Evolutionary conservation across 53 echinoderm and acorn worm genomes (phyloP).

Genomic region (Apostichopus leukothele): DNA sequence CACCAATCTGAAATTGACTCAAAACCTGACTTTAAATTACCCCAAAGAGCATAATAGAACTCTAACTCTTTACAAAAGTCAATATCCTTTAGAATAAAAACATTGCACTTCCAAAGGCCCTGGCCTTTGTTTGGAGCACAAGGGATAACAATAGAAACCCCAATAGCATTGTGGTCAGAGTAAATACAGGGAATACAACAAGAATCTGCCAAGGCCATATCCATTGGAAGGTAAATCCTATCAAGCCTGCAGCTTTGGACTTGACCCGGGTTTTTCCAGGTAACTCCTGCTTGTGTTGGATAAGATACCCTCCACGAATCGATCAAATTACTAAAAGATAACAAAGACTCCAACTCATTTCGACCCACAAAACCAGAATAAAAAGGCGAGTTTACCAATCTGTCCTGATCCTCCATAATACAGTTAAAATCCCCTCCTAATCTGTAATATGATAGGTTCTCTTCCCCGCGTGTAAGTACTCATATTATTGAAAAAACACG

Average conservation of each 20-base stretch:
- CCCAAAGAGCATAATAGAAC: slow-evolving; percentile 43
- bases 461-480: neutral
- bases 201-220: neutral
- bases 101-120: slow-evolving; percentile 64
- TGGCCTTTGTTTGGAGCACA: neutral
- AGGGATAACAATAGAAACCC: neutral
- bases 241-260: neutral
- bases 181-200: neutral
- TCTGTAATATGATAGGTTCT: neutral
- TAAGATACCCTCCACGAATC: neutral
- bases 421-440: slow-evolving; percentile 33
- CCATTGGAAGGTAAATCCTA: slow-evolving; percentile 1
- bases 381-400: neutral
- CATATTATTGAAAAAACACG: neutral
- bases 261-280: neutral
- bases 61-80: slow-evolving; percentile 45
- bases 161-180: neutral
- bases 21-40: slow-evolving; percentile 53
- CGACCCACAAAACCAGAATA: neutral
- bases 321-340: neutral
- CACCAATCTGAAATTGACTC: slow-evolving; percentile 48
- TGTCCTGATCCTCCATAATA: neutral
- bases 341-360: neutral
- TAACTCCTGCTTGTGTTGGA: neutral
- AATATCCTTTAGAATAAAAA: slow-evolving; percentile 38